These are phyloP conservation scores for Lutjanus erythropterus DNA, from an alignment of 2,113 vertebrate genomes.

Conservation along the genomic window DNA sequence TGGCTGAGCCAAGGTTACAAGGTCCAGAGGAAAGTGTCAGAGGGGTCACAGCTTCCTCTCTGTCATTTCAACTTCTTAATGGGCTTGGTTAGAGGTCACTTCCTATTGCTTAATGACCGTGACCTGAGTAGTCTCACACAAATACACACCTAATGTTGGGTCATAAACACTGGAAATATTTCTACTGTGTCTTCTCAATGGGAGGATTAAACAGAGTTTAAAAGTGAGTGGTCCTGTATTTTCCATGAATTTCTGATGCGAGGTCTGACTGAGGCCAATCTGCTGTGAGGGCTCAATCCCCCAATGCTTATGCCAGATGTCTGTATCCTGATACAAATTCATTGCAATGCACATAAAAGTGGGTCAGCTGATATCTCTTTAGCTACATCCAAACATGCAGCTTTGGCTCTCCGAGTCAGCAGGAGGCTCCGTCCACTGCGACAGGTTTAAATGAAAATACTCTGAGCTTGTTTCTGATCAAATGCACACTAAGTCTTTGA, in stretches of 20 bases:
- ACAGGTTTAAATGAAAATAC: not conserved
- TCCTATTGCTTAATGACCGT: constrained; percentile 56
- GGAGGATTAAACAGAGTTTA: not conserved
- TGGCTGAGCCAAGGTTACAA: constrained; percentile 58
- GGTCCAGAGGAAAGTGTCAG: constrained; percentile 67
- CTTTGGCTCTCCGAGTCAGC: constrained; percentile 20
- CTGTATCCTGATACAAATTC: constrained; percentile 51
- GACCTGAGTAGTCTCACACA: constrained; percentile 39
- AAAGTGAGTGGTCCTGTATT: constrained; percentile 10
- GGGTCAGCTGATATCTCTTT: constrained; percentile 41
- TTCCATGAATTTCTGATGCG: constrained; percentile 13
- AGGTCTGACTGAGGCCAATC: constrained; percentile 12
- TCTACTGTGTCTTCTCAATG: not conserved
- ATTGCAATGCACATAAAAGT: constrained; percentile 46
- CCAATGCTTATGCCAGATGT: constrained; percentile 58
- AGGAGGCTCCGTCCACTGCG: not conserved
- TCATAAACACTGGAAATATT: not conserved
- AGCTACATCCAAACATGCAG: constrained; percentile 18
- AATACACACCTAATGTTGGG: not conserved
- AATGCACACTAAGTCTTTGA: not conserved
- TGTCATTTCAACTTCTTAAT: constrained; percentile 63
- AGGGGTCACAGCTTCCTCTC: constrained; percentile 65
- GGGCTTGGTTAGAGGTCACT: constrained; percentile 54
- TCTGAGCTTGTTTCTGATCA: not conserved
- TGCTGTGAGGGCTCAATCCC: constrained; percentile 27